These are phyloP conservation scores for Gymnoscopelus braueri DNA, from an alignment of 2,797 vertebrate genomes.

Conservation along the genomic window DNA sequence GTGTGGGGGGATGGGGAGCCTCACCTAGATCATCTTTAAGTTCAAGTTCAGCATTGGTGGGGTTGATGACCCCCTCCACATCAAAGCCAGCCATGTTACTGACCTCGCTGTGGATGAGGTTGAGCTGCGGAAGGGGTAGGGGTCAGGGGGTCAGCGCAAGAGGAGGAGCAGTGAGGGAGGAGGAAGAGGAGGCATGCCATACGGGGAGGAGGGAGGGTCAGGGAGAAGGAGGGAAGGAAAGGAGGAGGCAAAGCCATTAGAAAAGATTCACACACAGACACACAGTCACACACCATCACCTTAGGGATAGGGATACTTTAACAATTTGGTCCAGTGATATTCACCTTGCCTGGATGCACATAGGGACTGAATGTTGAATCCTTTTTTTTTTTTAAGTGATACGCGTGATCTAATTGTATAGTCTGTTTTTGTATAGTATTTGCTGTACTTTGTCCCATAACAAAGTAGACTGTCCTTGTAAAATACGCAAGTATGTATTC, in stretches of 20 bases:
- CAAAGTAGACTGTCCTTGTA: too few relatives aligned
- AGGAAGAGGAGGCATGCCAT: conserved; percentile 57
- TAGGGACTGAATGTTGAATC: background rate
- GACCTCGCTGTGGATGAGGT: conserved; percentile 99
- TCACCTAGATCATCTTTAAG: conserved; percentile 99
- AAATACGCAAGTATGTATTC: too few relatives aligned
- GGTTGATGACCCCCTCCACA: conserved; percentile 99
- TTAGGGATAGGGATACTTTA: conserved; percentile 45
- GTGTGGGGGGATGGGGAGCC: conserved; percentile 24
- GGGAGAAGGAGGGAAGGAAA: conserved; percentile 65
- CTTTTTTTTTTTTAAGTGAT: too few relatives aligned
- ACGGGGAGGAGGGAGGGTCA: conserved; percentile 58
- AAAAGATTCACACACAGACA: conserved; percentile 21
- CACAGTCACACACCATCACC: conserved; percentile 49
- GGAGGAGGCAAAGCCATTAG: conserved; percentile 89
- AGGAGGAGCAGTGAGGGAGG: conserved; percentile 51
- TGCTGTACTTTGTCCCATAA: too few relatives aligned
- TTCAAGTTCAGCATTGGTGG: conserved; percentile 99
- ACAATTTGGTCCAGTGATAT: conserved; percentile 33
- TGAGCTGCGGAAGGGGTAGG: conserved; percentile 87
- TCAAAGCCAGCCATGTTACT: conserved; percentile 99
- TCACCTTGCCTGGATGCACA: background rate
- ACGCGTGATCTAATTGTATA: too few relatives aligned
- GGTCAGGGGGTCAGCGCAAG: conserved; percentile 69
- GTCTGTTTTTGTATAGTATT: too few relatives aligned